Conservation (phyloP, 1,140 invertebrate species). For the Drosophila azteca region DNA sequence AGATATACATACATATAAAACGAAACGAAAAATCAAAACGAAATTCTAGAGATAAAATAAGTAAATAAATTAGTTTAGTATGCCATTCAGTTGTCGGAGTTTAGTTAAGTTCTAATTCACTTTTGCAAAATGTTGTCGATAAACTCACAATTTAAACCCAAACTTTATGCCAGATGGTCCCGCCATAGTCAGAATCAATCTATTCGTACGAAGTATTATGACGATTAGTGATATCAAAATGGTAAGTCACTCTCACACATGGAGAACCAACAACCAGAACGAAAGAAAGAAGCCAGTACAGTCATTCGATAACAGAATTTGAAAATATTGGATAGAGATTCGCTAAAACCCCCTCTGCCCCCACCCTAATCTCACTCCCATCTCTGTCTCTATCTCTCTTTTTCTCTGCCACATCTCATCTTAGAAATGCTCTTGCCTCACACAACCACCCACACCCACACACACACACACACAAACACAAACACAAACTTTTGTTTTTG, state of each 20-base stretch:
- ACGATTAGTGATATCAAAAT: conserved; percentile 99
- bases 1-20: conserved; percentile 13
- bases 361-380: neutral
- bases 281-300: conserved; percentile 27
- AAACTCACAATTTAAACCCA: conserved; percentile 66
- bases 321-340: conserved; percentile 37
- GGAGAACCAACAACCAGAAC: conserved; percentile 8
- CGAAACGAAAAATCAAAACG: neutral
- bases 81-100: conserved; percentile 11
- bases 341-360: conserved; percentile 5
- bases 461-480: conserved; percentile 22
- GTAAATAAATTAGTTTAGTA: conserved; percentile 50
- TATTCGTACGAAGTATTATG: conserved; percentile 97
- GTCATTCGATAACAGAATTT: conserved; percentile 12
- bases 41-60: conserved; percentile 41
- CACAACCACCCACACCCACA: neutral
- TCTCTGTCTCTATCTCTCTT: conserved; percentile 15
- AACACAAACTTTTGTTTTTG: conserved; percentile 26
- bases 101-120: conserved; percentile 58
- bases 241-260: conserved; percentile 88
- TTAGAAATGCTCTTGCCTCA: conserved; percentile 31
- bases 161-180: conserved; percentile 91
- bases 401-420: conserved; percentile 40
- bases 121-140: conserved; percentile 36
- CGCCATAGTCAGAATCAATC: conserved; percentile 96